Base-by-base conservation (phyloP, 2,113 vertebrate species). In the Dasyornis broadbenti region DNA sequence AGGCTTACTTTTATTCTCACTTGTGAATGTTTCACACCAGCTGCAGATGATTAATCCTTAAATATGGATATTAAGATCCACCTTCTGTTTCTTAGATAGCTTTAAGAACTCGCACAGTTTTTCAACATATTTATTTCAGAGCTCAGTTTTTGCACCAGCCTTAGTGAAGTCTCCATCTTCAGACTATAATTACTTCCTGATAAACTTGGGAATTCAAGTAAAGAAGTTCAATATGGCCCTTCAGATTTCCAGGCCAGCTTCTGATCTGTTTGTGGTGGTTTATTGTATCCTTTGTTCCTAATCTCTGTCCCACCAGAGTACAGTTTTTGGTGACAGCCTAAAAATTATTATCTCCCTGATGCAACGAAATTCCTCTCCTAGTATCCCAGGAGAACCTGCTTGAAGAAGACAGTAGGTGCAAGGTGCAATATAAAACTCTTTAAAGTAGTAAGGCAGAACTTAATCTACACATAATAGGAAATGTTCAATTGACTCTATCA, bases 81-180 rank as follows among this genome's bases (percentile, higher is more conserved):
- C 39, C 73, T 91, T 94, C 92, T 82, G 20, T 84, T 92, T 89
- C 81, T 60, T 85, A 87, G 75, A 89, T 64, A 86, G n/a, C 64
- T 91, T 52, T 49, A 70, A 81, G 37, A 44, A 68, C n/a, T 92
- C 52, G 42, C 21, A 39, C 20, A 69, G 31, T 13, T 79, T 26
- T 53, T 57, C n/a, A 50, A 17, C 3, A 27, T 87, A 65, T 57
- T 78, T 90, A 15, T 92, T 93, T 92, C 52, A 78, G 71, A 89
- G 42, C 19, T 86, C 35, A 73, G 15, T 69, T 89, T 89, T 94
- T 81, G 8, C 44, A 68, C 11, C 31, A 86, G 44, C 15, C 16
- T 61, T 61, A 33, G 49, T 28, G 14, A 45, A 85, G 10, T 80
- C 40, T 45, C 66, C 22, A 72, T 82, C 40, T 45, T 80, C 35